Evolutionary conservation across 2,797 vertebrate genomes (phyloP), one percentile per base, ranked within the genome.

Genomic region (Gila robusta): DNA sequence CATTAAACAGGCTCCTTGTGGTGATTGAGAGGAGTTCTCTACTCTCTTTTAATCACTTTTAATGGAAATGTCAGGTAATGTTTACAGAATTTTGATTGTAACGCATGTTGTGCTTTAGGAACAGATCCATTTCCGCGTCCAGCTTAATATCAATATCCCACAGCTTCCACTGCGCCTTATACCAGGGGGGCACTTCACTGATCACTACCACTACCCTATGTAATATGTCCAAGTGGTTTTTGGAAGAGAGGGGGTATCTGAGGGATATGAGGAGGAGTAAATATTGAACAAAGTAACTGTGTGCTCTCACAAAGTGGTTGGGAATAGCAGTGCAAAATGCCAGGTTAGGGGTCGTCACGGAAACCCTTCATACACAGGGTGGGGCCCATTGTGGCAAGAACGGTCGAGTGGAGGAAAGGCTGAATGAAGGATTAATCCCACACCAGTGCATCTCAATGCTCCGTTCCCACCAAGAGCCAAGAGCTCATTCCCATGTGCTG

Each of bases 391-490:
- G 94, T 95, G 90, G 83, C 87, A 73, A 3, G 78, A 82, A 86
- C 0, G 84, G 89, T 52, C 89, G 91, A 93, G 92, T 92, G 94
- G 94, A 94, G 93, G 93, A 93, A 44, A 1, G 92, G 90, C 86
- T 95, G 95, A 96, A 96, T 94, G 82, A 90, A 90, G 94, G 94
- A 96, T 96, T 96, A 96, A 95, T 93, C 94, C 91, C 90, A 93
- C 87, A 91, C 92, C 93, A 96, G 91, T 94, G 93, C 89, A 90
- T 93, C 91, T 95, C 93, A 95, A 96, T 95, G 87, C 88, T 35
- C 83, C 64, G 5, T 69, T 86, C 89, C 88, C 72, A 59, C 88
- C 62, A 5, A 89, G 83, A 90, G 87, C 89, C 83, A 66, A 83
- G 88, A 84, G 86, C 91, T 86, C 83, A 82, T 92, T 94, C 92